Percentiles rank a stretch among this genome's conserved stretches.
These are phyloP conservation scores for Belonocnema kinseyi DNA, from an alignment of 1,140 invertebrate genomes.

Conservation along the genomic window DNA sequence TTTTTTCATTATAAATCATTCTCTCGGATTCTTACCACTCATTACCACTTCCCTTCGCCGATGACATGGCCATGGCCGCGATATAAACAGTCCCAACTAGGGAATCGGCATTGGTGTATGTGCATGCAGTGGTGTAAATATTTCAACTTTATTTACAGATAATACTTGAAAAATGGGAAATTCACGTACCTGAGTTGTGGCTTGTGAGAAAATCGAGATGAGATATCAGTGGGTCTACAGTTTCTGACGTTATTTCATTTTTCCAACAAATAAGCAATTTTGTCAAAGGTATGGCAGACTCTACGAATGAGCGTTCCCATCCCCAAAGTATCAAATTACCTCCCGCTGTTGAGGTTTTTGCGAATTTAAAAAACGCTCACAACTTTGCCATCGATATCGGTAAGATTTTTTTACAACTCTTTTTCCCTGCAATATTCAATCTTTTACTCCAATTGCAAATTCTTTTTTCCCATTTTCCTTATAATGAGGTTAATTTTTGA, in stretches of 20 bases:
- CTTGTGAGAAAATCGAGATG: not conserved
- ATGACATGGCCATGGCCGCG: too few relatives aligned
- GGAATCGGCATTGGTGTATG: too few relatives aligned
- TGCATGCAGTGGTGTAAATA: not conserved
- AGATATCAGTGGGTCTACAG: not conserved
- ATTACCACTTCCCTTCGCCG: too few relatives aligned
- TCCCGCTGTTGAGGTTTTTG: constrained; percentile 78
- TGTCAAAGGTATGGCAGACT: constrained; percentile 59
- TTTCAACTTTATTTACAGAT: not conserved
- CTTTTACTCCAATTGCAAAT: not conserved
- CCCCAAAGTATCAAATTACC: constrained; percentile 75
- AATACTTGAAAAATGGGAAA: constrained; percentile 15
- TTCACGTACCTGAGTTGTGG: not conserved
- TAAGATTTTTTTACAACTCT: constrained; percentile 62
- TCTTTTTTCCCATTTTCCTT: not conserved
- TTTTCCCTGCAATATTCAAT: constrained; percentile 17
- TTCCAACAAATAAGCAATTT: not conserved
- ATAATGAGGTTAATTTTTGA: constrained; percentile 18
- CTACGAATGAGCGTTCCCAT: constrained; percentile 58
- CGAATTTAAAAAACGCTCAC: constrained; percentile 84
- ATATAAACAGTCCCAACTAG: too few relatives aligned
- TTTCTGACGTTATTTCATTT: not conserved
- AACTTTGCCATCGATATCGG: constrained; percentile 86
- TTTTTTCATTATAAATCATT: too few relatives aligned
- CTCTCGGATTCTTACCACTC: too few relatives aligned